Evolutionary conservation across 35 echinoderm and acorn worm species (phyloP).

Genomic region (Ophiothrix spiculata): DNA sequence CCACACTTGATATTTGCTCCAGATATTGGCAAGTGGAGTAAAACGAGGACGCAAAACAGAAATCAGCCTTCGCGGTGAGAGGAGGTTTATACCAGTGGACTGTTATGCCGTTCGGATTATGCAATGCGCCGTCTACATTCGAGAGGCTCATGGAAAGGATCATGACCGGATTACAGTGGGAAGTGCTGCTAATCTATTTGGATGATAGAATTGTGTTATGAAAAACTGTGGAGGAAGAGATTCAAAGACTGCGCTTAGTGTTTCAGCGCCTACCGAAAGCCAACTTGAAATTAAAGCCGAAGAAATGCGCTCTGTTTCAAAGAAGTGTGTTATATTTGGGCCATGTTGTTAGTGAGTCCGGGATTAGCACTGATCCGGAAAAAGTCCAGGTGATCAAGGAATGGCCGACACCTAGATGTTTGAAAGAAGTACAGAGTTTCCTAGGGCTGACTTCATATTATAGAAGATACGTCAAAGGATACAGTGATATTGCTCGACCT

Average conservation of each 20-base stretch:
- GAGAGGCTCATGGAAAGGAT: slow-evolving; percentile 33
- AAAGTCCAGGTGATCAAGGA: background rate
- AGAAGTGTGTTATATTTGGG: slow-evolving; percentile 23
- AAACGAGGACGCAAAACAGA: slow-evolving; percentile 17
- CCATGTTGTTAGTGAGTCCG: slow-evolving; percentile 19
- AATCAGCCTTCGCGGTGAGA: slow-evolving; percentile 19
- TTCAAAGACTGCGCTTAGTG: background rate
- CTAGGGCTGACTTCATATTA: slow-evolving; percentile 51
- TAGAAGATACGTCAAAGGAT: slow-evolving; percentile 37
- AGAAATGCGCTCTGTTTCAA: slow-evolving; percentile 28
- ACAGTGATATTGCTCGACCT: slow-evolving; percentile 25
- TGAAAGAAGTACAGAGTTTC: slow-evolving; percentile 36
- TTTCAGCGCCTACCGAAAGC: slow-evolving; percentile 23
- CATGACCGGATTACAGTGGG: slow-evolving; percentile 38
- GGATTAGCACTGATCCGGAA: slow-evolving; percentile 18
- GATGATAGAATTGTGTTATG: slow-evolving; percentile 38
- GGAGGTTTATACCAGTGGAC: background rate
- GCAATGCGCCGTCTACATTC: slow-evolving; percentile 46
- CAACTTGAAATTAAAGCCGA: slow-evolving; percentile 28
- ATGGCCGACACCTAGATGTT: background rate
- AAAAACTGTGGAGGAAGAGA: slow-evolving; percentile 14
- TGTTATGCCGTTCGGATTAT: slow-evolving; percentile 45
- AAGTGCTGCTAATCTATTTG: slow-evolving; percentile 19
- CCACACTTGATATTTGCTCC: slow-evolving; percentile 4
- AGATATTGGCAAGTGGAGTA: slow-evolving; percentile 46